Evolutionary conservation across 2,797 vertebrate genomes (phyloP), one percentile per base, ranked within the genome.

Genomic region (Phrynocephalus guinanensis): DNA sequence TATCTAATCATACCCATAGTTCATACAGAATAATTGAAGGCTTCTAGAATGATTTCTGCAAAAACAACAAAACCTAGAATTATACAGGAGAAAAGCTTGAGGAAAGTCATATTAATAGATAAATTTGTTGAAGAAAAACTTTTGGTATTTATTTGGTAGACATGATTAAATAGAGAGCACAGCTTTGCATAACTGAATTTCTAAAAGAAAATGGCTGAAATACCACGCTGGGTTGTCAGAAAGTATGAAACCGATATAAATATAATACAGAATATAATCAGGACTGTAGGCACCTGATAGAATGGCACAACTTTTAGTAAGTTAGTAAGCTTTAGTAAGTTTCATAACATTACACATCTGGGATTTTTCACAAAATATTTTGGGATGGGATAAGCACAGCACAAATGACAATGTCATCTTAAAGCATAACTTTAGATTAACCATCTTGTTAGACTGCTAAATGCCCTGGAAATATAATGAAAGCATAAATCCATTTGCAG

Each of bases 121-220:
- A 30, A 84, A 26, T 16, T 28, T 30, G 18, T 30, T 70, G 81
- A 82, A 70, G 67, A 50, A 70, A n/a, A 13, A 28, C 48, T 30
- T 82, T 63, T 16, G 28, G 68, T 33, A 82, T 68, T 26, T 82
- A 56, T 38, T 18, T 28, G 44, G 44, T 15, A 76, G 26, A 70
- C 22, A 26, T 85, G 33, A 82, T 84, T 79, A 79, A 88, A 73
- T 50, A 68, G 13, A 85, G 26, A 52, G n/a, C 70, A 80, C 3
- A 24, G 56, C 50, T 52, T 15, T 33, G 11, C 79, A 73, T 33
- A 68, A 71, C 73, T 22, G 20, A 6, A 26, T 26, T 30, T 33
- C 30, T 68, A 77, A 77, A 82, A 11, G 28, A 5, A 30, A 33
- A 75, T 38, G n/a, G 20, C 16, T 3, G 28, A 71, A 28, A 66